These are phyloP conservation scores for Paracanthobrama guichenoti DNA, from an alignment of 2,113 vertebrate genomes.

Conservation along the genomic window DNA sequence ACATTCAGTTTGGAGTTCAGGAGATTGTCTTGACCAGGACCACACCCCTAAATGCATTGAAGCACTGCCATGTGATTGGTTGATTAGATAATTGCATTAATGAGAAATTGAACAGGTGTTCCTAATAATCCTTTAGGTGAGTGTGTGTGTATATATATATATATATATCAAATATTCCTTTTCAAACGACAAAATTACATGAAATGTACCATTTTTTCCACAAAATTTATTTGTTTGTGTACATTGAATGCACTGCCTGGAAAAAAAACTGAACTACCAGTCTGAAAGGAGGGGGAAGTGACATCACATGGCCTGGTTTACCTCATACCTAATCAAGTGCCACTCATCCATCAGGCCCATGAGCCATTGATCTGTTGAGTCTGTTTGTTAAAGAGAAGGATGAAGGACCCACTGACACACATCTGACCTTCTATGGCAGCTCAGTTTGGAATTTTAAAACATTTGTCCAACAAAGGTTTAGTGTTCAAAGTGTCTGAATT, in stretches of 20 bases:
- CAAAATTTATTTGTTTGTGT: not conserved
- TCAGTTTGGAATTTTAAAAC: no score
- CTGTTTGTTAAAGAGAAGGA: constrained; percentile 5
- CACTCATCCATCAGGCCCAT: constrained; percentile 33
- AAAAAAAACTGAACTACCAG: not conserved
- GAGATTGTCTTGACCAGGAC: no score
- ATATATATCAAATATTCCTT: no score
- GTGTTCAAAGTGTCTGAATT: no score
- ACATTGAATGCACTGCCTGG: not conserved
- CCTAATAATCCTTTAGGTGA: no score
- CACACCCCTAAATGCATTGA: no score
- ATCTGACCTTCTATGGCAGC: not conserved
- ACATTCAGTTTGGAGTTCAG: no score
- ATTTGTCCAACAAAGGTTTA: not conserved
- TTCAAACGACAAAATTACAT: not conserved
- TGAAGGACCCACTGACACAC: constrained; percentile 3
- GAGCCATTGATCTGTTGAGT: constrained; percentile 44
- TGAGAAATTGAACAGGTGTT: no score
- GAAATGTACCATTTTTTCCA: not conserved
- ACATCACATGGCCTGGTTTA: constrained; percentile 34
- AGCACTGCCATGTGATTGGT: no score
- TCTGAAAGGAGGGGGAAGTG: not conserved
- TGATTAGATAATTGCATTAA: no score
- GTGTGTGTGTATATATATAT: no score
- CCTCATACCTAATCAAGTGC: not conserved